Evolutionary conservation across 2,797 vertebrate species (phyloP), one percentile per base, ranked within the genome.

Genomic region (Stomatorhinus walkeri): DNA sequence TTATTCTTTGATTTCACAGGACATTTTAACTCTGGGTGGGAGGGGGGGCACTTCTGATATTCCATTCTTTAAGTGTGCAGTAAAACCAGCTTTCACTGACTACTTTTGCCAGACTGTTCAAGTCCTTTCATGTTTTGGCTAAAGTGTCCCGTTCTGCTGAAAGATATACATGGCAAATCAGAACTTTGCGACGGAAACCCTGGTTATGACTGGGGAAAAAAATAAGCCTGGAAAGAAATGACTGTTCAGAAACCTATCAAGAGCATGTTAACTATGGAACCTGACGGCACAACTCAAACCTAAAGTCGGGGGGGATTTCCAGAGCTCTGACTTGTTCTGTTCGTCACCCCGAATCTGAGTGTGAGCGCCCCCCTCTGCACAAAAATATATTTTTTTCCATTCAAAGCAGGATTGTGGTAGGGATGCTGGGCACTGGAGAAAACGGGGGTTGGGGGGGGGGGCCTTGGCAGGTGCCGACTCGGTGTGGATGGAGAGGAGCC

Each of bases 31-130:
- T 92, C 92, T 91, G 86, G 90, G 9, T 16, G 83, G 90, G 92
- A 91, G 89, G 90, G 43, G 28, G 76, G 49, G 43, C 92, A 91
- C 93, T 93, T 93, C 94, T 92, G 89, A 93, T 94, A 94, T 94
- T 95, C 94, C 94, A 93, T 89, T 90, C 90, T 92, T 88, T 92
- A 94, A 93, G 95, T 94, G 93, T 88, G 79, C 46, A 90, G 86
- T 84, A 84, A 84, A 84, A 88, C 88, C 91, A 91, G 89, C 90
- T 92, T 92, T 93, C 90, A 92, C 61, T 91, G 92, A 90, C 91
- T 93, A 90, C 92, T 91, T 92, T 87, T 93, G 91, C 91, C 52
- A 91, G 93, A 92, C 91, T 92, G 91, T 93, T 93, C 72, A 88
- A 90, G 88, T 91, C 91, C 93, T 87, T 87, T 79, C 72, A n/a